These are phyloP conservation scores for Halcyon chelicuti DNA, from an alignment of 2,797 vertebrate species.

Conservation along the genomic window DNA sequence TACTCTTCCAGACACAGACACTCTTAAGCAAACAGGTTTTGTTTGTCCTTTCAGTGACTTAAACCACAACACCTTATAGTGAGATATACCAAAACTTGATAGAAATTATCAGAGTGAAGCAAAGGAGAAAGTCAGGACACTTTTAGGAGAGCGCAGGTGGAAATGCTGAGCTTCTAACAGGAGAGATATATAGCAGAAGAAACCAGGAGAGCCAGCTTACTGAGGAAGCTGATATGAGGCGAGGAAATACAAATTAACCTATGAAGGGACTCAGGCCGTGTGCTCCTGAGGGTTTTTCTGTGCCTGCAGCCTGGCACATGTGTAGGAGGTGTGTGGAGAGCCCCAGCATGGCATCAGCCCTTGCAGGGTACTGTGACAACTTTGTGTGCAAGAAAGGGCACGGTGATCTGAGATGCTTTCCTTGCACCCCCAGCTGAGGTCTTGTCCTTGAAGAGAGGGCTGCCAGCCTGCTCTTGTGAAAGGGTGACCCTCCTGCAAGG, in stretches of 20 bases:
- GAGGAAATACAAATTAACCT: neutral
- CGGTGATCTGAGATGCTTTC: fast-evolving
- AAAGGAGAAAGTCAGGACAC: neutral
- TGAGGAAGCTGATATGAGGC: neutral
- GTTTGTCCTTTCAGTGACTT: neutral
- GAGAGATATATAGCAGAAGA: neutral
- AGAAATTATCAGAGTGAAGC: neutral
- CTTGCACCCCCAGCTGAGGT: neutral
- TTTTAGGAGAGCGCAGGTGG: neutral
- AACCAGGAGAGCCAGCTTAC: neutral
- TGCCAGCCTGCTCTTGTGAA: neutral
- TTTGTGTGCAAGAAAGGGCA: neutral
- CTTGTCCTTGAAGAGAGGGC: neutral
- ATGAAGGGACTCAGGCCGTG: neutral
- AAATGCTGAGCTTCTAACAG: neutral
- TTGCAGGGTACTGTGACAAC: neutral
- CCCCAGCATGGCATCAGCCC: fast-evolving
- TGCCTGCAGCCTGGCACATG: neutral
- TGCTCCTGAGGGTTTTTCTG: neutral
- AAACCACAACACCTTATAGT: neutral
- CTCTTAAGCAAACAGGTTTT: neutral
- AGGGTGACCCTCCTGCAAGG: neutral
- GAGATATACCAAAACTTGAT: neutral
- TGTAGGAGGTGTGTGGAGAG: neutral
- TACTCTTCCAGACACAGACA: neutral